Evolutionary conservation across 2,888 invertebrate species (phyloP), one percentile per base, ranked within the genome.

Genomic region (Drosophila setosimentum): DNA sequence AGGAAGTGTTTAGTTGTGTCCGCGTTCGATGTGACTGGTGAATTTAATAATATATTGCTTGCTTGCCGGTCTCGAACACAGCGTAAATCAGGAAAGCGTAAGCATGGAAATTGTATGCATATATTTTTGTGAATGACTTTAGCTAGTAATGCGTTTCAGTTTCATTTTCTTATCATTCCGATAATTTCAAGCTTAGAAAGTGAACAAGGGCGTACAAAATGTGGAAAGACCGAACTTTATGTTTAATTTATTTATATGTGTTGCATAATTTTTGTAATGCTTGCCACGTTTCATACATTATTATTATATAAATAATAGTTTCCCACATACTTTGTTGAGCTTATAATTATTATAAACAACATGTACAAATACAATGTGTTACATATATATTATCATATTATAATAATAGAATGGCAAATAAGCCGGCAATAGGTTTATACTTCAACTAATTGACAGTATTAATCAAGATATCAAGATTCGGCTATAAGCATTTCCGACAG

Each of bases 381-480:
- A 30, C 8, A 30, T 30, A 30, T 30, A 16, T 35, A 33, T 33
- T 33, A 13, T 16, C 33, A 2, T 6, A 16, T 16, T 16, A 10
- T n/a, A 40, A n/a, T 40, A 18, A 10, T 10, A 10, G n/a, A 40
- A n/a, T n/a, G 4, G 5, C 40, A 40, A 40, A 40, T 40, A n/a
- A 13, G 3, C 6, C 21, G 10, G 10, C 10, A 40, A 10, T n/a
- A 8, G 30, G 3, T 32, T 21, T 40, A 5, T n/a, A 33, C 2
- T 16, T 6, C 11, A 62, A 11, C 57, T 35, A 37, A 57, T 42
- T n/a, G n/a, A n/a, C 13, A 13, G 35, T 88, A 90, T 33, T 86
- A 91, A 54, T 91, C 91, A 16, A 80, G 71, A 50, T 79, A 92
- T 97, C 96, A 16, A 95, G 95, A 89, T 96, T 96, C 3, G 94